Base-by-base conservation (phyloP, 1,140 invertebrate species). In the Drosophila tsacasi region DNA sequence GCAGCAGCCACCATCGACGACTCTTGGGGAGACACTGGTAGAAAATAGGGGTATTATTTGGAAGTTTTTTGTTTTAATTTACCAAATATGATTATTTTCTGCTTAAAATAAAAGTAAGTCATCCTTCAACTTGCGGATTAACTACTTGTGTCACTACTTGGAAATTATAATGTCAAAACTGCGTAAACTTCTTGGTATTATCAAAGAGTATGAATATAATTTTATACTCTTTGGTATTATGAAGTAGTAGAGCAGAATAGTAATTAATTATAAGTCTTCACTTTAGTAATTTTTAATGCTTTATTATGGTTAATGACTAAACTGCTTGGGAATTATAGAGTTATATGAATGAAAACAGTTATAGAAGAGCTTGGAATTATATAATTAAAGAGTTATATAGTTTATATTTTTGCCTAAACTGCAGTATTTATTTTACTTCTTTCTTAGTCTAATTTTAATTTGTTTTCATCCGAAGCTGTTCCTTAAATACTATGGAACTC, bases 1-100 rank as follows among this genome's bases (percentile, higher is more conserved):
- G 77, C 49, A 62, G 68, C 59, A 80, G 77, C 46, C 58, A 63
- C 21, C 66, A 69, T 42, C 66, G 27, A 55, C 39, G 32, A 32
- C 59, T 55, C 40, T 69, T 23, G 67, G 64, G 49, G 9, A 12
- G 13, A 39, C 67, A 71, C 67, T 57, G 15, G 5, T 39, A 19
- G 9, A 23, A 71, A 25, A 54, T 0, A 2, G 9, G 9, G 9
- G 25, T 12, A 27, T n/a, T 50, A 30, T 7, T 0, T 3, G 5
- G n/a, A 32, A 6, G 10, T 30, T 27, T 7, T 5, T 5, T 6
- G 12, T n/a, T 17, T 49, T 17, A 17, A 23, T 8, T 25, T 50
- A 10, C 0, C 10, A n/a, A 12, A 12, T n/a, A 9, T n/a, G 1
- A n/a, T n/a, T 27, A 5, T 2, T 12, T 50, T 27, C 1, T 50